phyloP scores from a whole-genome alignment of 2,113 vertebrate genomes.

The Hucho hucho region DNA sequence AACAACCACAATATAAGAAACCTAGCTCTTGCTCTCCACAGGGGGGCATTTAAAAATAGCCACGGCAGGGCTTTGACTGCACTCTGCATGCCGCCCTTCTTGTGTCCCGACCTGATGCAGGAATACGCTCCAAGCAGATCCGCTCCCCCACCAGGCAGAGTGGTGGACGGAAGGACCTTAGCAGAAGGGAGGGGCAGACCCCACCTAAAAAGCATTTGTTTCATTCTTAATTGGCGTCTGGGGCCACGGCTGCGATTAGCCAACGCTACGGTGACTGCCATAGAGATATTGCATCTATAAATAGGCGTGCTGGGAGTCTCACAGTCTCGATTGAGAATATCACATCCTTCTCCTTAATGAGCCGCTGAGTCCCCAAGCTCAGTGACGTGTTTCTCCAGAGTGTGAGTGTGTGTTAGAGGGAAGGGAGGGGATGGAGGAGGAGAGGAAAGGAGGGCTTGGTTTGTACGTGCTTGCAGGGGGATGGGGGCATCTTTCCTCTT shows the following conservation, averaged over 20 bases:
- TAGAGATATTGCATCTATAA: slow-evolving; percentile 77
- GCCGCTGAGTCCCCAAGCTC: slow-evolving; percentile 73
- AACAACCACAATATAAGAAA: slow-evolving; percentile 53
- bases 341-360: slow-evolving; percentile 81
- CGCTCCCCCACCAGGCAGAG: slow-evolving; percentile 47
- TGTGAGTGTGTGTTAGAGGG: slow-evolving; percentile 53
- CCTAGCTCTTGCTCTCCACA: slow-evolving; percentile 65
- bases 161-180: slow-evolving; percentile 57
- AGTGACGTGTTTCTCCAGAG: slow-evolving; percentile 67
- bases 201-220: slow-evolving; percentile 78
- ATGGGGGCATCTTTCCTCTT: slow-evolving; percentile 59
- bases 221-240: slow-evolving; percentile 82
- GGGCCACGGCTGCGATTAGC: slow-evolving; percentile 77
- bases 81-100: slow-evolving; percentile 55
- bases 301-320: slow-evolving; percentile 79
- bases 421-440: slow-evolving; percentile 42
- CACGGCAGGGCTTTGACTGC: slow-evolving; percentile 60
- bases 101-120: slow-evolving; percentile 60
- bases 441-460: slow-evolving; percentile 47
- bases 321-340: slow-evolving; percentile 82
- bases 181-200: slow-evolving; percentile 57
- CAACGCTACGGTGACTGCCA: slow-evolving; percentile 72
- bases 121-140: slow-evolving; percentile 55
- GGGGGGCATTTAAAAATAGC: slow-evolving; percentile 75
- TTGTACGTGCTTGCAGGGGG: slow-evolving; percentile 51